These are phyloP conservation scores for Formicarius rufipectus DNA, from an alignment of 2,113 vertebrate genomes.

Conservation along the genomic window DNA sequence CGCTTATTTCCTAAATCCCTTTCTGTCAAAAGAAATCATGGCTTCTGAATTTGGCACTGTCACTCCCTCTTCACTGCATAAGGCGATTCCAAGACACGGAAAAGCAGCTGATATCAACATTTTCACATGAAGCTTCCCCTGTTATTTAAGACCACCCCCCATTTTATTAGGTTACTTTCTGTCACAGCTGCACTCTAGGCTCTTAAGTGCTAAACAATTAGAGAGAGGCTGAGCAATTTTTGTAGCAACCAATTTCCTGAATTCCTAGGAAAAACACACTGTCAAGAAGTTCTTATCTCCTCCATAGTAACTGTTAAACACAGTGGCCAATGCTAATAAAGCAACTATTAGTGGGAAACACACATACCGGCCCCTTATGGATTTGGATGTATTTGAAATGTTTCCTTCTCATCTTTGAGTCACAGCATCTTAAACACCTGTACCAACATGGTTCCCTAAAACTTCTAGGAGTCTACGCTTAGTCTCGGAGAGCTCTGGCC, in stretches of 20 bases:
- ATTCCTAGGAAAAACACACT: background rate
- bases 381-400: background rate
- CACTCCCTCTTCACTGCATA: background rate
- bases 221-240: background rate
- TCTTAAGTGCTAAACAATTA: background rate
- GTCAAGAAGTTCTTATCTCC: background rate
- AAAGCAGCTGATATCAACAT: background rate
- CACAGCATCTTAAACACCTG: background rate
- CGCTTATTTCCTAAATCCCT: background rate
- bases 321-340: background rate
- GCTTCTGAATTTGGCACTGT: background rate
- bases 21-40: background rate
- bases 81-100: background rate
- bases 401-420: background rate
- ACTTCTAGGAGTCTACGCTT: background rate
- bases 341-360: background rate
- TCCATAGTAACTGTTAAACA: background rate
- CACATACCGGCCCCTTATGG: background rate
- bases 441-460: background rate
- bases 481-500: background rate
- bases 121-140: background rate
- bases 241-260: background rate
- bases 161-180: background rate
- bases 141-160: background rate
- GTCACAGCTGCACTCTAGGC: background rate